Percentiles rank a stretch among this genome's conserved stretches.
Evolutionary conservation across 2,888 invertebrate genomes (phyloP).

Genomic region (Drosophila heteroneura): DNA sequence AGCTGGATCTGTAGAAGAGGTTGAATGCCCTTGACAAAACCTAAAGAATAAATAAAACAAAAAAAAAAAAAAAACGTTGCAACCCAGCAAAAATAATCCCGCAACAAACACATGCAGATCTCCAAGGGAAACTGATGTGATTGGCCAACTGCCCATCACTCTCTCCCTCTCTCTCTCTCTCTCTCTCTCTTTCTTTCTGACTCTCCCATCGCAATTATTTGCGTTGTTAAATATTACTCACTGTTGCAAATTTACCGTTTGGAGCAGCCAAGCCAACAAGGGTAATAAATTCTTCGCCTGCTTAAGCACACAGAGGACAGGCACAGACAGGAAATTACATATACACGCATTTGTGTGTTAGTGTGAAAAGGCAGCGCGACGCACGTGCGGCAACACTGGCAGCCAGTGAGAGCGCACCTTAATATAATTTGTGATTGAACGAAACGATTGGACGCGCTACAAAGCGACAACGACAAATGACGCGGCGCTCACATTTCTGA

Average conservation of each 20-base stretch:
- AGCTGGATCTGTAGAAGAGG: conserved; percentile 7
- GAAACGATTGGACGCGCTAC: conserved; percentile 39
- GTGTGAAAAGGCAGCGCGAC: conserved; percentile 28
- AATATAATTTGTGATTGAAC: conserved; percentile 22
- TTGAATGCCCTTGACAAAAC: conserved; percentile 46
- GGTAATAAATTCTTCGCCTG: conserved; percentile 26
- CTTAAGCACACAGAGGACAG: conserved; percentile 20
- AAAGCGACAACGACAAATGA: conserved; percentile 63
- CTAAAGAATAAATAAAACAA: conserved; percentile 22
- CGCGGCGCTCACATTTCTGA: conserved; percentile 29
- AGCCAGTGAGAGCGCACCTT: conserved; percentile 37
- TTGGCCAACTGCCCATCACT: conserved; percentile 28
- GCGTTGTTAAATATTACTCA: conserved; percentile 21
- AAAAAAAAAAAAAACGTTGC: conserved; percentile 7
- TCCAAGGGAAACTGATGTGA: conserved; percentile 24
- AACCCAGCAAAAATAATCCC: conserved; percentile 22
- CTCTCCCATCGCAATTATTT: conserved; percentile 11
- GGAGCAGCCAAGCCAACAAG: conserved; percentile 14
- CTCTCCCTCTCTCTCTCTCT: conserved; percentile 36
- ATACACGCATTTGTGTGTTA: conserved; percentile 7
- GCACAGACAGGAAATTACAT: conserved; percentile 36
- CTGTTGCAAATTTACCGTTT: conserved; percentile 11
- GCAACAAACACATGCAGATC: conserved; percentile 26
- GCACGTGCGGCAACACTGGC: conserved; percentile 57
- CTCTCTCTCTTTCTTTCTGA: conserved; percentile 16